A percentile compares a stretch with the other conserved stretches of the same genome.
Conservation (phyloP, 2,888 invertebrate genomes). For the Chaetogeoica ovagalla region DNA sequence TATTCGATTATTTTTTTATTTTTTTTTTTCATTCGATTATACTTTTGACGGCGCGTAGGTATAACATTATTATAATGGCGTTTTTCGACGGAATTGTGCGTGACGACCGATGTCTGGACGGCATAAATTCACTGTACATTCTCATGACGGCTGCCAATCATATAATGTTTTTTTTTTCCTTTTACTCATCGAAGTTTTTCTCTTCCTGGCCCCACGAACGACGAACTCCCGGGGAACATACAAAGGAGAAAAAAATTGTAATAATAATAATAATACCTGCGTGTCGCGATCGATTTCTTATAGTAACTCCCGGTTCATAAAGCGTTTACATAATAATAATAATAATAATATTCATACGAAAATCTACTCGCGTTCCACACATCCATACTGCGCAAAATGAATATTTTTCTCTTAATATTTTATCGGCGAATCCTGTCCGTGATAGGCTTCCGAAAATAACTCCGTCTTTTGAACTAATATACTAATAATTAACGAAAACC, state of each 20-base stretch:
- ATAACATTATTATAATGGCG: neutral
- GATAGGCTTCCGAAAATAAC: too few species aligned
- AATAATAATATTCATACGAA: too few species aligned
- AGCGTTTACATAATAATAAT: neutral
- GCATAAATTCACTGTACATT: slow-evolving; percentile 12
- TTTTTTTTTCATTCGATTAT: neutral
- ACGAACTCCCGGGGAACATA: too few species aligned
- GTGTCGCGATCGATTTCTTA: slow-evolving; percentile 6
- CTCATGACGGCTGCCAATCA: slow-evolving; percentile 38
- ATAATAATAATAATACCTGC: neutral
- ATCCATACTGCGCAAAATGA: too few species aligned
- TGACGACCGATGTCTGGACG: slow-evolving; percentile 24
- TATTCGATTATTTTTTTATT: too few species aligned
- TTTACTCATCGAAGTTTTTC: neutral
- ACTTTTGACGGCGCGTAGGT: neutral
- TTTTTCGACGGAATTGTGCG: slow-evolving; percentile 22
- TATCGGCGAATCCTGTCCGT: too few species aligned
- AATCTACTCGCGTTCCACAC: too few species aligned
- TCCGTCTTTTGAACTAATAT: too few species aligned
- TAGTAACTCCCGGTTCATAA: slow-evolving; percentile 9
- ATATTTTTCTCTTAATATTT: too few species aligned
- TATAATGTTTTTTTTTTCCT: neutral
- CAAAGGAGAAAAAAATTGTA: too few species aligned
- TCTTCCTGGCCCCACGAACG: neutral
- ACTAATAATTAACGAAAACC: too few species aligned